Conservation (phyloP, 2,888 invertebrate genomes). For the Drosophila suboccidentalis region DNA sequence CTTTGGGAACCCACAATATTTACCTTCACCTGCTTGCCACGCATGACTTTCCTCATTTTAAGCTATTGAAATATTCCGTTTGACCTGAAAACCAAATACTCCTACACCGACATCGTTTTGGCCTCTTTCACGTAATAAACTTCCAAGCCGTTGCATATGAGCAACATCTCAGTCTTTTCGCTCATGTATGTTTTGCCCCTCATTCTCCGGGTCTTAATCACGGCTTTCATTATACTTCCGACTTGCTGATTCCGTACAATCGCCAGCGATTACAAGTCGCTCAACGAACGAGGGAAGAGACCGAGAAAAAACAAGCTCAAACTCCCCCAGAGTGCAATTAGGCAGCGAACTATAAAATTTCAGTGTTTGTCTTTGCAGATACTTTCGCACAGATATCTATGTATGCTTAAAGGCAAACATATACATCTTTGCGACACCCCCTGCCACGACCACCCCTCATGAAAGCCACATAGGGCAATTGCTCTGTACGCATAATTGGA, state of each 20-base stretch:
- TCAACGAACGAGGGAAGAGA: slow-evolving; percentile 18
- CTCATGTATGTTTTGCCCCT: background rate
- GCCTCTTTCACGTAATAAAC: slow-evolving; percentile 13
- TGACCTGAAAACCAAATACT: slow-evolving; percentile 62
- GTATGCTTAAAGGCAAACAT: slow-evolving; percentile 40
- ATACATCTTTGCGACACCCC: slow-evolving; percentile 21
- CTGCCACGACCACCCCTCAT: background rate
- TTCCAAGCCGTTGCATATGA: slow-evolving; percentile 20
- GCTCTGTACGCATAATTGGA: slow-evolving; percentile 71
- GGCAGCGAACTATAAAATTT: slow-evolving; percentile 84
- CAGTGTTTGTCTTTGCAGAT: slow-evolving; percentile 78
- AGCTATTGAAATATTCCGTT: slow-evolving; percentile 74
- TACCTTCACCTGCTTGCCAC: slow-evolving; percentile 58
- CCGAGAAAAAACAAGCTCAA: slow-evolving; percentile 43
- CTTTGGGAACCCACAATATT: slow-evolving; percentile 58
- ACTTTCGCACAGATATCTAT: slow-evolving; percentile 60
- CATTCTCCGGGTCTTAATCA: slow-evolving; percentile 60
- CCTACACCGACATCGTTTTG: background rate
- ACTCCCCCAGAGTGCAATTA: slow-evolving; percentile 83
- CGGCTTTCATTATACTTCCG: slow-evolving; percentile 69
- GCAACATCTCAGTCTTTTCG: background rate
- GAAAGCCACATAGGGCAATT: slow-evolving; percentile 51
- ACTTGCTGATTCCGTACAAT: slow-evolving; percentile 81
- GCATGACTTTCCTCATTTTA: slow-evolving; percentile 40
- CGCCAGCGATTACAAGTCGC: slow-evolving; percentile 74